A percentile compares a stretch with the other conserved stretches of the same genome.
Conservation (phyloP, 2,888 invertebrate genomes). For the Piscicola geometra region DNA sequence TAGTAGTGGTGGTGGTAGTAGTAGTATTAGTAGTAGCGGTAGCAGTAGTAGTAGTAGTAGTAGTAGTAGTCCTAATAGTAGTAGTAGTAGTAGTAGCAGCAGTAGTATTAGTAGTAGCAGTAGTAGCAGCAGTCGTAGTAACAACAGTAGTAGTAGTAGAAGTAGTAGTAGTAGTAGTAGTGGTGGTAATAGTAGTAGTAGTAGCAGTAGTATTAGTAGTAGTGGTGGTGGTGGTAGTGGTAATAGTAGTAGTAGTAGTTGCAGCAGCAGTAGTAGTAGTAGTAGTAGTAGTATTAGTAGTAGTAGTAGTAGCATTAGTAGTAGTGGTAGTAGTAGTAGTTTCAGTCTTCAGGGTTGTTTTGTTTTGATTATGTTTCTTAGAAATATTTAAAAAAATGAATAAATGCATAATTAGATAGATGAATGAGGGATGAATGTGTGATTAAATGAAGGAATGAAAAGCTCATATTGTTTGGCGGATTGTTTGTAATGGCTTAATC, state of each 20-base stretch:
- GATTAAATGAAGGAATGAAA: neutral
- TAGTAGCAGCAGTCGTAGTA: neutral
- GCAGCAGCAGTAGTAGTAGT: conserved; percentile 34
- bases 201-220: conserved; percentile 25
- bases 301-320: neutral
- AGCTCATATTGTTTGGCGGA: no score
- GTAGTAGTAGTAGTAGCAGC: conserved; percentile 23
- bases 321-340: conserved; percentile 12
- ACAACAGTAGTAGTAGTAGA: neutral
- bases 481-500: no score
- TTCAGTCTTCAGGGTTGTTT: neutral
- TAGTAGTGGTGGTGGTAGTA: neutral
- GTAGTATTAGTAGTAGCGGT: neutral
- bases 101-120: conserved; percentile 9
- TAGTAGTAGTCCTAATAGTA: conserved; percentile 22
- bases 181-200: conserved; percentile 18
- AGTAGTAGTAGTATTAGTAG: conserved; percentile 18
- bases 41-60: conserved; percentile 6
- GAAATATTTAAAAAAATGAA: neutral
- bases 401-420: neutral
- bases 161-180: conserved; percentile 1
- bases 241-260: conserved; percentile 30
- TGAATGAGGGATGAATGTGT: neutral
- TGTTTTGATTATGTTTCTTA: neutral
- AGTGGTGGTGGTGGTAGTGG: conserved; percentile 25